Evolutionary conservation across 2,797 vertebrate species (phyloP).

Genomic region (Myripristis jacobus): DNA sequence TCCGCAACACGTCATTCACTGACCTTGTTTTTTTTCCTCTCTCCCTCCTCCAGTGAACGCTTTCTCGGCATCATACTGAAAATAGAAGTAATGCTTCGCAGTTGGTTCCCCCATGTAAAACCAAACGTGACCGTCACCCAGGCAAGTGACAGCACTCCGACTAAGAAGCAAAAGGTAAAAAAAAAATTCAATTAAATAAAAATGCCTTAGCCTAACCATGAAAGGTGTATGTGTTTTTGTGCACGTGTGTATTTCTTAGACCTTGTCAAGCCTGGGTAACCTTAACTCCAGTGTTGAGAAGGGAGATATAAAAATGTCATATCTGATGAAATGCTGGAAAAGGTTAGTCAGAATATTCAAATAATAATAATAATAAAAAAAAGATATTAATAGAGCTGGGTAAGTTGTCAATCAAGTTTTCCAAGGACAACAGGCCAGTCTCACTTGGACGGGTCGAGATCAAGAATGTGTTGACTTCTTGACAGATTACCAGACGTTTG

Average conservation of each 20-base stretch:
- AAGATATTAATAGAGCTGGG: constrained; percentile 3
- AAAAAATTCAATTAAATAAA: neutral
- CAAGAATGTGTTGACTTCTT: neutral
- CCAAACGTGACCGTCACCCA: neutral
- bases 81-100: constrained; percentile 72
- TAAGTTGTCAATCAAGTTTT: constrained; percentile 1
- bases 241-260: too few species aligned
- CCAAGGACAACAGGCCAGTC: constrained; percentile 2
- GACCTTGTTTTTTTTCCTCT: neutral
- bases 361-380: too few species aligned
- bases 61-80: constrained; percentile 63
- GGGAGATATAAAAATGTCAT: neutral
- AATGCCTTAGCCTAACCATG: too few species aligned
- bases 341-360: neutral
- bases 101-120: constrained; percentile 71
- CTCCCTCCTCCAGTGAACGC: constrained; percentile 40
- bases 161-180: constrained; percentile 62
- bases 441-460: constrained; percentile 17
- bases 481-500: neutral
- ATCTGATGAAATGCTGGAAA: constrained; percentile 14
- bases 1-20: neutral
- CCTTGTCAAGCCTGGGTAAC: neutral
- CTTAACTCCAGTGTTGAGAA: neutral
- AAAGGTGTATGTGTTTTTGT: too few species aligned
- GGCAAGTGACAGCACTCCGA: neutral